These are phyloP conservation scores for Tenualosa thibaudeaui DNA, from an alignment of 2,797 vertebrate genomes.

Conservation along the genomic window DNA sequence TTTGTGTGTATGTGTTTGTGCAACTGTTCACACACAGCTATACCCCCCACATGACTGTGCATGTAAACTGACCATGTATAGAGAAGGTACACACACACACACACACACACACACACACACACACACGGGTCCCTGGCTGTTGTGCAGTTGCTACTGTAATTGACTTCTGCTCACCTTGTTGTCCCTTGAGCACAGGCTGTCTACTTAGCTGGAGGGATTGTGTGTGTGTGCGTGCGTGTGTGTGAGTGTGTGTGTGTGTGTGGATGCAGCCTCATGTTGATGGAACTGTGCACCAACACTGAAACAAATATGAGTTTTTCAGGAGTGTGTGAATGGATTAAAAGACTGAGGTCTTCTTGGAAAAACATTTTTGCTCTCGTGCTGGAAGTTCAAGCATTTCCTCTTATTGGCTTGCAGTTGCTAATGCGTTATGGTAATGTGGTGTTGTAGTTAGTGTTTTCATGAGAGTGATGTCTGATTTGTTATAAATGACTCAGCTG, in stretches of 20 bases:
- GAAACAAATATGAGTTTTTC: background rate
- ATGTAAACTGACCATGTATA: background rate
- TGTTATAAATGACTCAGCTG: background rate
- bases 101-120: constrained; percentile 13
- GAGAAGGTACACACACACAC: background rate
- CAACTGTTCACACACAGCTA: constrained; percentile 14
- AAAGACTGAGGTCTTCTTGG: background rate
- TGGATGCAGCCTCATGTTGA: background rate
- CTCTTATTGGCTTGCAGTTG: background rate
- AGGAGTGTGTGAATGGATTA: background rate
- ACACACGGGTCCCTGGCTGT: background rate
- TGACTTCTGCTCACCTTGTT: constrained; percentile 61
- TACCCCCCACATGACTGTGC: background rate
- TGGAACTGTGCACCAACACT: too few species aligned
- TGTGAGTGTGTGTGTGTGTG: background rate
- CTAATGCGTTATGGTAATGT: background rate
- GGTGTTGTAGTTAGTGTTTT: background rate
- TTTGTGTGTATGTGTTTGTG: constrained; percentile 15
- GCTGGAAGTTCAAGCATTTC: background rate
- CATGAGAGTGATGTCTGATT: background rate
- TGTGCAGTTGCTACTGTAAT: constrained; percentile 59
- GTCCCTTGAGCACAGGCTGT: constrained; percentile 43
- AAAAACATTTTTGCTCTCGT: background rate
- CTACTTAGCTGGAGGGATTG: constrained; percentile 53
- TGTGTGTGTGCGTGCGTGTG: constrained; percentile 5